Percentiles rank a stretch among this genome's conserved stretches.
Conservation (phyloP, 1,140 invertebrate genomes). For the Procambarus clarkii region DNA sequence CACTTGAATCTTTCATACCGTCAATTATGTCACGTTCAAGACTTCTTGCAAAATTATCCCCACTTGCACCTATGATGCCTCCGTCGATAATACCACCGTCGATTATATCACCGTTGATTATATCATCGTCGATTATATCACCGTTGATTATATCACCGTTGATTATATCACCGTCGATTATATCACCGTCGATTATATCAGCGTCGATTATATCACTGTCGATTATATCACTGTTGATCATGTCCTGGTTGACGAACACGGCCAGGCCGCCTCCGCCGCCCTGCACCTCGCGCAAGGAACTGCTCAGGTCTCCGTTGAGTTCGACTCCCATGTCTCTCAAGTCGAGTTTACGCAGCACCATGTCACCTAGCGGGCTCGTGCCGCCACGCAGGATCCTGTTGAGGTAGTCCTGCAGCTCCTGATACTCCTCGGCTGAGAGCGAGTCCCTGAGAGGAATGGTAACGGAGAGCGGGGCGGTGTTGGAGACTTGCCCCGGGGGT, state of each 20-base stretch:
- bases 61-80: slow-evolving; percentile 8
- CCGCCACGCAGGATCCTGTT: slow-evolving; percentile 9
- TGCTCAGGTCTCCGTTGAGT: not conserved
- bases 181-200: slow-evolving; percentile 15
- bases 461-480: not conserved
- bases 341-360: not conserved
- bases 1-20: not conserved
- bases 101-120: slow-evolving; percentile 24
- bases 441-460: slow-evolving; percentile 24
- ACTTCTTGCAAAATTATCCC: too few species aligned
- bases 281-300: not conserved
- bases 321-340: not conserved
- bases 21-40: not conserved
- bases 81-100: slow-evolving; percentile 1
- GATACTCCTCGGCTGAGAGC: slow-evolving; percentile 17
- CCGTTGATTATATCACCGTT: slow-evolving; percentile 8
- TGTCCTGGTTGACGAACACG: not conserved
- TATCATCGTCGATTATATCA: slow-evolving; percentile 1
- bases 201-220: not conserved
- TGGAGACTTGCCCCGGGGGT: not conserved
- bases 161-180: slow-evolving; percentile 28
- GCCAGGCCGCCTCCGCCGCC: not conserved
- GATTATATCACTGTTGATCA: slow-evolving; percentile 16
- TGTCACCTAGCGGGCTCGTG: not conserved
- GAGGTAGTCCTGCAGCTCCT: slow-evolving; percentile 34